Base-by-base conservation (phyloP, 2,797 vertebrate species). In the Pampus argenteus region DNA sequence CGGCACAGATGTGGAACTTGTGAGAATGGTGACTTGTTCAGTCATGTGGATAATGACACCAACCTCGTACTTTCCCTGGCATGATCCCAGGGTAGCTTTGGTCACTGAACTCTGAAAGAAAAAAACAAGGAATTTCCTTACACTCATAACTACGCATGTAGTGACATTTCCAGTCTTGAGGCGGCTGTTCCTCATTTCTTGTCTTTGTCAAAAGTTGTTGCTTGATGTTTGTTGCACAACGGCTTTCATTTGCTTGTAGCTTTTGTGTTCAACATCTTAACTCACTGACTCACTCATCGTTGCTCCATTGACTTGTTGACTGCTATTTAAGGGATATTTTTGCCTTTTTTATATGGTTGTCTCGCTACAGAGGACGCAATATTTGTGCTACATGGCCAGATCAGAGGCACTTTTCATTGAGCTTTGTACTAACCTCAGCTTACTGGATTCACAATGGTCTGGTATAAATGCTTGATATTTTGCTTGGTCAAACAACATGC, bases 351-450 rank as follows among this genome's bases (percentile, higher is more conserved):
- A 42, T 61, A 18, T 47, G 17, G 40, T 49, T n/a, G n/a, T 60
- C 40, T 45, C 63, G 17, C 54, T 59, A 55, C 38, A 11, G 67
- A 81, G 63, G 31, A 66, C 47, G 29, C 29, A 9, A 36, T n/a
- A 31, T 57, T 11, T 58, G 20, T 48, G 28, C 63, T 62, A 44
- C 17, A 5, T 40, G 13, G 23, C 38, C 44, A 55, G 22, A 31
- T 34, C 8, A 60, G 22, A 52, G 51, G 11, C 61, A 49, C 64
- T 51, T 69, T 63, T 60, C 62, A 54, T 78, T 77, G 49, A 26
- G 67, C 83, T 80, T 85, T 59, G 5, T 70, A 70, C 77, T 92
- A 91, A 91, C 82, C 15, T 67, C 42, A 9, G 68, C 36, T 74
- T 66, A 34, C 66, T 31, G 64, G 76, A 82, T 68, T 84, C 45